Evolutionary conservation across 2,888 invertebrate species (phyloP), one percentile per base, ranked within the genome.

Genomic region (Sturmia bella): DNA sequence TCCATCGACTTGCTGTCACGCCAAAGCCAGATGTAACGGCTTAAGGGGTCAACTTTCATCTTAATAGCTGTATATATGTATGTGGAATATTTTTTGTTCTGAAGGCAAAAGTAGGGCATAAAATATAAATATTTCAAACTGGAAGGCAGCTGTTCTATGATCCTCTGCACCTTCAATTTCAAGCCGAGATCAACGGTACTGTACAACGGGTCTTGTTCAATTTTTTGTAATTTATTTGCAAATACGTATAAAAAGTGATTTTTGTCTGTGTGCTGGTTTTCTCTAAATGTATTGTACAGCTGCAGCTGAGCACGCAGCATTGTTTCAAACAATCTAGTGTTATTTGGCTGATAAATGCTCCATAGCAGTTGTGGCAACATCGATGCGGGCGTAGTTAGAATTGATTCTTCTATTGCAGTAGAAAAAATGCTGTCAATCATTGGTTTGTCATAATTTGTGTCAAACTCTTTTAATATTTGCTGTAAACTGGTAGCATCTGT

Each of bases 1-100:
- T 81, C 81, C 61, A 81, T 81, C 0, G 61, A 61, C 7, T 27
- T 77, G 5, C 24, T 77, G 12, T 72, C 61, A 39, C 15, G 27
- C 81, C 81, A 81, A 12, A 73, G 19, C 81, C 81, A 81, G n/a
- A 81, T 63, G 3, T 77, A 69, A 0, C 77, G 73, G 32, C 77
- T 81, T 0, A 32, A 12, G 1, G 63, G 15, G 59, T 81, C 68
- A 1, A 73, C 54, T 69, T 81, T 81, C 12, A 45, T 21, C 2
- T 61, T 41, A 56, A 77, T 39, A 3, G 68, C 76, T 0, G 63
- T 68, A 15, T 81, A 81, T 17, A 81, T 56, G 13, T 77, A 81
- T 39, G 50, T 76, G 9, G 50, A 56, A 54, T 77, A 57, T 19
- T 73, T 61, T 0, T n/a, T 7, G 39, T 73, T 81, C 72, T 56